Base-by-base conservation (phyloP, 2,113 vertebrate species). In the Polypterus senegalus region DNA sequence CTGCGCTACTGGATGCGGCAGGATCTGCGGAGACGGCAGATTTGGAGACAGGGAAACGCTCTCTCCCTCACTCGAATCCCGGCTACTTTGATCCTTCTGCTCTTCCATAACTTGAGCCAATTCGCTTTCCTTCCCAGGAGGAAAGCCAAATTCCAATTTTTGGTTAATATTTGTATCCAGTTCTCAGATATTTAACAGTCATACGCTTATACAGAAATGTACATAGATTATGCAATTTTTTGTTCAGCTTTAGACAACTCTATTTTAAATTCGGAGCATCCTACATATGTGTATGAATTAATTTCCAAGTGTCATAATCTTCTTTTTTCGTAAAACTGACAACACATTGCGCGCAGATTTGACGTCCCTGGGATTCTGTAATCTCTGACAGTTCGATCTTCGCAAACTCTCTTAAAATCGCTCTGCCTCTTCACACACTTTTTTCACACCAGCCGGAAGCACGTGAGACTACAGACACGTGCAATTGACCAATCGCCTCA, bases 401-500 rank as follows among this genome's bases (percentile, higher is more conserved):
- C 76, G 83, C 78, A 86, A 89, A 91, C 86, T 89, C 89, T 84
- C 85, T 85, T 79, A 86, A 88, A 85, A 83, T 85, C 86, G 79
- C 84, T 75, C 79, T 77, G 78, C 77, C 79, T 81, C 66, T 54
- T 81, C 60, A 71, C 69, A 81, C 85, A 71, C 80, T 86, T 76
- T 78, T 72, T 75, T 75, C 84, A 82, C 83, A 77, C 77, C 79
- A 71, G 80, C 88, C 88, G 89, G 91, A 91, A 92, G 88, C 92
- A 89, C 90, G 86, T 92, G 89, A 89, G 86, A 78, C 68, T 74
- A 77, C 72, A 77, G 87, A 87, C 89, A 85, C 84, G 87, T 81
- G 87, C 82, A 63, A 65, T 66, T 61, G 70, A 61, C 92, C 92
- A 94, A 97, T 93, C 63, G 47, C 59, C 7, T 7, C 51, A 59